These are phyloP conservation scores for Hippocampus comes DNA, from an alignment of 2,113 vertebrate genomes.

Conservation along the genomic window DNA sequence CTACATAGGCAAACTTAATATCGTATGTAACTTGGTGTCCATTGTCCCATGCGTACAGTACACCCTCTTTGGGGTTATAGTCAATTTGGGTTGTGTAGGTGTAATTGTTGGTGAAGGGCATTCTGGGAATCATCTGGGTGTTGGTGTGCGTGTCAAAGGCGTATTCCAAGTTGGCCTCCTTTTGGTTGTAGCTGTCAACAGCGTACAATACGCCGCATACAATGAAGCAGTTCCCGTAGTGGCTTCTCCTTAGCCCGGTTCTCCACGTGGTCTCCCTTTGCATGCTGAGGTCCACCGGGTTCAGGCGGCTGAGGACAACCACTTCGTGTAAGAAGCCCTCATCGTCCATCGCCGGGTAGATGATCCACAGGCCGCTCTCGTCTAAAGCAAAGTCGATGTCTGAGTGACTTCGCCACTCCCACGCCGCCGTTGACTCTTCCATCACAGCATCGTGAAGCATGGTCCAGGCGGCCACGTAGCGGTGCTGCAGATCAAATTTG, in stretches of 20 bases:
- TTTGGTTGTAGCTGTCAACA: conserved; percentile 86
- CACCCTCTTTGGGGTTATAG: conserved; percentile 94
- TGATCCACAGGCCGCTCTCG: conserved; percentile 93
- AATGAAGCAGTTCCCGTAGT: conserved; percentile 92
- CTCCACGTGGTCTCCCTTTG: conserved; percentile 92
- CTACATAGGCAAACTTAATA: conserved; percentile 87
- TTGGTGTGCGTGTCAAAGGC: conserved; percentile 98
- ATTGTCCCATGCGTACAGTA: conserved; percentile 95
- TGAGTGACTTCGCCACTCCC: conserved; percentile 87
- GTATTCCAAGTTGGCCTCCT: conserved; percentile 87
- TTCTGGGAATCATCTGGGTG: conserved; percentile 88
- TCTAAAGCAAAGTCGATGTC: conserved; percentile 90
- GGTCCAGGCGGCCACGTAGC: conserved; percentile 89
- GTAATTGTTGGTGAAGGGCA: conserved; percentile 92
- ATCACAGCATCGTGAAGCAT: conserved; percentile 88
- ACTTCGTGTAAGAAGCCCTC: conserved; percentile 90
- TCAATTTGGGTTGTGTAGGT: conserved; percentile 93
- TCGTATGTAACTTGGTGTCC: conserved; percentile 96
- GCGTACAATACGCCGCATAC: conserved; percentile 95
- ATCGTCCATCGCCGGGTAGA: conserved; percentile 89
- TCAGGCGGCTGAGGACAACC: conserved; percentile 87
- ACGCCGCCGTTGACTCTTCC: conserved; percentile 80
- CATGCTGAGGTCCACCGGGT: conserved; percentile 84
- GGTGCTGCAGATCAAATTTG: conserved; percentile 86
- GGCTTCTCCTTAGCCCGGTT: conserved; percentile 85